These are phyloP conservation scores for Copidosoma floridanum DNA, from an alignment of 1,140 invertebrate species.

Conservation along the genomic window DNA sequence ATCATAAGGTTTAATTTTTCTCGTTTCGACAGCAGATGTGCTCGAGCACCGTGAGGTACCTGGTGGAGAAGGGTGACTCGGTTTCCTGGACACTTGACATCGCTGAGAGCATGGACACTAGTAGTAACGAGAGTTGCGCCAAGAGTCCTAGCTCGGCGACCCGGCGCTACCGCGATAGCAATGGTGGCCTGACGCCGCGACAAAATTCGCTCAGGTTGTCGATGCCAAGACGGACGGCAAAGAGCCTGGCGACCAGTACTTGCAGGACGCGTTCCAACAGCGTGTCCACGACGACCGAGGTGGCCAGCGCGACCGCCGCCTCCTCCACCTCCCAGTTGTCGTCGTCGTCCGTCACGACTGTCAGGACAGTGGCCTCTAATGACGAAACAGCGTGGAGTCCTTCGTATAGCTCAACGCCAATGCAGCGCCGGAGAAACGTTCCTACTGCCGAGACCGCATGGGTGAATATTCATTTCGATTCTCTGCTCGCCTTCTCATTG, in stretches of 20 bases:
- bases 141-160: neutral
- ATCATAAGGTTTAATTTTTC: no score
- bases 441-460: no score
- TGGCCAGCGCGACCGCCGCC: conserved; percentile 29
- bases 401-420: conserved; percentile 15
- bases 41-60: conserved; percentile 77
- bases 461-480: no score
- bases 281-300: conserved; percentile 33
- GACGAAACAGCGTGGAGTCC: conserved; percentile 19
- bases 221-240: conserved; percentile 31
- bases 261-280: conserved; percentile 45
- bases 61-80: conserved; percentile 79
- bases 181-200: conserved; percentile 32
- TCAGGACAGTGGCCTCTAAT: neutral
- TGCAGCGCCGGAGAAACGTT: conserved; percentile 10
- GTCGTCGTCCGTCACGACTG: conserved; percentile 24
- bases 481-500: neutral
- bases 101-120: conserved; percentile 65
- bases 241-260: conserved; percentile 13
- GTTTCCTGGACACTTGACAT: conserved; percentile 81
- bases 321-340: conserved; percentile 33
- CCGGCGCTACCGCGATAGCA: neutral
- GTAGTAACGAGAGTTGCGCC: conserved; percentile 26
- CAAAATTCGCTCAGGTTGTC: conserved; percentile 44
- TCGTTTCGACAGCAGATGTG: no score